Evolutionary conservation across 2,113 vertebrate genomes (phyloP), one percentile per base, ranked within the genome.

Genomic region (Prolemur simus): DNA sequence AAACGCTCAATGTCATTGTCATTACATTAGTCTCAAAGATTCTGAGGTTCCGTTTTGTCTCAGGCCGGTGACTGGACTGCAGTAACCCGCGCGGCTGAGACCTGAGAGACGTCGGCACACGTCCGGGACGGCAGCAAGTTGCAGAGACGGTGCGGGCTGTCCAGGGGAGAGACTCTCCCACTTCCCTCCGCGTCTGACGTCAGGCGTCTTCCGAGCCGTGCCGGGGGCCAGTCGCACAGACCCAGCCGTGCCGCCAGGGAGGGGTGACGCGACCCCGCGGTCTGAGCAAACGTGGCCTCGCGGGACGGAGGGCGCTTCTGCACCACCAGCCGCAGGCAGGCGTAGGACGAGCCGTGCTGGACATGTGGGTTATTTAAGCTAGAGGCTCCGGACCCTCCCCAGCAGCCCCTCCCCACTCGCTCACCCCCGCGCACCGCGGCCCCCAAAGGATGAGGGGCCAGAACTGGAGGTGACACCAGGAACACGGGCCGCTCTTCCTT

Each of bases 151-250:
- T 0, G 6, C 14, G 27, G 76, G 29, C 23, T 25, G 8, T 45
- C 2, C 10, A 9, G 1, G 1, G 12, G 64, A 3, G n/a, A 2
- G 1, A 8, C 1, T 39, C 25, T 21, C 39, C 27, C 1, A 11
- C 1, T 27, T 23, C 1, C 21, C 6, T 29, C 45, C 18, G 39
- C 52, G 8, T 52, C 42, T 74, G 13, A 49, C 85, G 2, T 29
- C 15, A 45, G 9, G n/a, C 6, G 45, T 17, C 42, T n/a, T 39
- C 18, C 25, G 10, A 17, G 29, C 27, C 60, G 8, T 13, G 14
- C 23, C 6, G 25, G 66, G 27, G 34, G 14, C 45, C 29, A 25
- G 12, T 20, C 3, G 6, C 39, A 14, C 1, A 3, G 11, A 25
- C 23, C 42, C 32, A 25, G 82, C 20, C 20, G 8, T 2, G 3